Percentiles rank a stretch among this genome's conserved stretches.
These are phyloP conservation scores for Zophobas morio DNA, from an alignment of 1,140 invertebrate species.

Conservation along the genomic window DNA sequence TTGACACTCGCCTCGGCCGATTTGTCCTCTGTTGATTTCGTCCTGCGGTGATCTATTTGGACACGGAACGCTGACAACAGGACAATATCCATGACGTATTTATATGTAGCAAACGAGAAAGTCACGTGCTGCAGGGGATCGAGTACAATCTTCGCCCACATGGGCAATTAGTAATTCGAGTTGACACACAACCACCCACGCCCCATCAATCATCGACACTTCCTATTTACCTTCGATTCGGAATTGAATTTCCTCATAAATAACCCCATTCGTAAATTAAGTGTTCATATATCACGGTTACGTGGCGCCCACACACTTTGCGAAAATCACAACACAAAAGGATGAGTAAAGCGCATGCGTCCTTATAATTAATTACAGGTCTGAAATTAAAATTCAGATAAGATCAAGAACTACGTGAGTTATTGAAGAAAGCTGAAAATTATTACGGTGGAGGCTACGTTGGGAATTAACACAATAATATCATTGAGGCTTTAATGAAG, in stretches of 20 bases:
- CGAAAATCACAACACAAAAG: slow-evolving; percentile 53
- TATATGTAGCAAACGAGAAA: slow-evolving; percentile 34
- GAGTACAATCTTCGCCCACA: slow-evolving; percentile 46
- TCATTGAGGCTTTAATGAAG: background rate
- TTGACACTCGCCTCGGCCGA: slow-evolving; percentile 20
- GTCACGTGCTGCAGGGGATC: slow-evolving; percentile 42
- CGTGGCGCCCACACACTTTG: slow-evolving; percentile 54
- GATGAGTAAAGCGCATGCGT: slow-evolving; percentile 49
- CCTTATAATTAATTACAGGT: slow-evolving; percentile 52
- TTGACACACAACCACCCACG: slow-evolving; percentile 46
- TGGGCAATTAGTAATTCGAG: slow-evolving; percentile 48
- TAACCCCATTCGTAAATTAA: slow-evolving; percentile 53
- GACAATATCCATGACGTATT: slow-evolving; percentile 50
- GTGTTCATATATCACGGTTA: slow-evolving; percentile 56
- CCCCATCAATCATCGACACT: slow-evolving; percentile 50
- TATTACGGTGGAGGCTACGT: background rate
- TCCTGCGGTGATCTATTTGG: slow-evolving; percentile 46
- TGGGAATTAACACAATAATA: background rate
- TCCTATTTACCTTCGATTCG: slow-evolving; percentile 30
- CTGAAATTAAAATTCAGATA: slow-evolving; percentile 54
- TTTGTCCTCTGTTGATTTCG: slow-evolving; percentile 6
- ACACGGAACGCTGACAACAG: slow-evolving; percentile 48
- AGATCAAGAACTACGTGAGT: slow-evolving; percentile 30
- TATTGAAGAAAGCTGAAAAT: slow-evolving; percentile 24
- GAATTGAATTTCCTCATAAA: slow-evolving; percentile 52